These are phyloP conservation scores for Brachionus sp. DNA, from an alignment of 1,140 invertebrate species.

Conservation along the genomic window DNA sequence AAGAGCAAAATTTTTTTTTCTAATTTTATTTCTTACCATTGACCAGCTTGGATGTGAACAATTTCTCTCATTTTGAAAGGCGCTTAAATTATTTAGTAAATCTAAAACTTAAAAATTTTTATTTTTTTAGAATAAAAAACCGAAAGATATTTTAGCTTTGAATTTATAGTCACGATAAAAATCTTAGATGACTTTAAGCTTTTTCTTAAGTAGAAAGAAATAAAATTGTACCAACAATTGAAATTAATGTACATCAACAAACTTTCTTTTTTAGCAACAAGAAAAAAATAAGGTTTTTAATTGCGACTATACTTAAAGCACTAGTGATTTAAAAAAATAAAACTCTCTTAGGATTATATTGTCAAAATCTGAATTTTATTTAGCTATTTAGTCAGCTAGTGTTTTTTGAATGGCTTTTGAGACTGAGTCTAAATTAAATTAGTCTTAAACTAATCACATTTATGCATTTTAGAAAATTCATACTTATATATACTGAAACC, in stretches of 20 bases:
- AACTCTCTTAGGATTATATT: neutral
- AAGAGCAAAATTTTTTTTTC: neutral
- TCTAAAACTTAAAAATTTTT: neutral
- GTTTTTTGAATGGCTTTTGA: neutral
- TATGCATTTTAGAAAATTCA: no score
- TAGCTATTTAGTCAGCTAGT: neutral
- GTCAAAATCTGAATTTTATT: neutral
- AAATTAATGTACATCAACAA: neutral
- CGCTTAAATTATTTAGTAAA: neutral
- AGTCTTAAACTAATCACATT: neutral
- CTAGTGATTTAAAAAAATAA: neutral
- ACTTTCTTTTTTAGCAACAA: neutral
- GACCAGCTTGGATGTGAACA: conserved; percentile 72
- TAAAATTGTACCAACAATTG: neutral
- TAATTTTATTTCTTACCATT: conserved; percentile 60
- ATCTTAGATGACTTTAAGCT: neutral
- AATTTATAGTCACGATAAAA: neutral
- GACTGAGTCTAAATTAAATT: neutral
- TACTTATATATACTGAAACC: no score
- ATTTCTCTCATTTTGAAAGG: no score
- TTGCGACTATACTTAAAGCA: neutral
- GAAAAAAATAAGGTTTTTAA: neutral
- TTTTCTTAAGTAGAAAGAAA: neutral
- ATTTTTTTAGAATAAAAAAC: neutral
- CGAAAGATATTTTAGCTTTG: neutral